Evolutionary conservation across 2,797 vertebrate species (phyloP), one percentile per base, ranked within the genome.

Genomic region (Ceryle rudis): DNA sequence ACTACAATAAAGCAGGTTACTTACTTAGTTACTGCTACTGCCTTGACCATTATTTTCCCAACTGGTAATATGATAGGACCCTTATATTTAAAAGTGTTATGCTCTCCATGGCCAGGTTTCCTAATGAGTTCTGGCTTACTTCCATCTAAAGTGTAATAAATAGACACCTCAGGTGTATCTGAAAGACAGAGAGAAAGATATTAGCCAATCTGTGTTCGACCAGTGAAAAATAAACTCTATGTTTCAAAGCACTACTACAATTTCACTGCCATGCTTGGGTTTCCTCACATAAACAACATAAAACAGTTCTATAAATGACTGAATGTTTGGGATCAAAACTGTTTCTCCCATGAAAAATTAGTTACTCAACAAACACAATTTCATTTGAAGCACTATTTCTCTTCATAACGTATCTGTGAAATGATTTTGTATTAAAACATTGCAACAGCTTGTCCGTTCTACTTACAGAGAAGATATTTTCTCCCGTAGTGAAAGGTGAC

Each of bases 61-160:
- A 97, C 97, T 31, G 98, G 99, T 80, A 99, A 95, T 28, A 95
- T 79, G 62, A 99, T 97, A 25, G 99, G 99, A 51, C 96, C 95
- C 2, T 73, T 97, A 97, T 99, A 99, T 81, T 98, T 99, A 77
- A 98, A 93, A 18, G 98, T 99, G 95, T 92, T 98, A 91, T 94
- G 95, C 12, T 97, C 97, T 51, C 97, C 93, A 54, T 86, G 91
- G 31, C 98, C 97, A 11, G 95, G 81, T 94, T 96, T 98, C 92
- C 96, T 98, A 39, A 46, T 14, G 49, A 94, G 64, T 60, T 97
- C 98, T 23, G 99, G 99, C 83, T 98, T 99, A 49, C 98, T 99
- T 79, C 99, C 99, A 82, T 99, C 99, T 97, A 99, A 81, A 4
- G 99, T 99, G 95, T 98, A 99, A 97, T 98, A 99, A 96, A 99